Conservation (phyloP, 2,888 invertebrate species). For the Brachyptera putata region DNA sequence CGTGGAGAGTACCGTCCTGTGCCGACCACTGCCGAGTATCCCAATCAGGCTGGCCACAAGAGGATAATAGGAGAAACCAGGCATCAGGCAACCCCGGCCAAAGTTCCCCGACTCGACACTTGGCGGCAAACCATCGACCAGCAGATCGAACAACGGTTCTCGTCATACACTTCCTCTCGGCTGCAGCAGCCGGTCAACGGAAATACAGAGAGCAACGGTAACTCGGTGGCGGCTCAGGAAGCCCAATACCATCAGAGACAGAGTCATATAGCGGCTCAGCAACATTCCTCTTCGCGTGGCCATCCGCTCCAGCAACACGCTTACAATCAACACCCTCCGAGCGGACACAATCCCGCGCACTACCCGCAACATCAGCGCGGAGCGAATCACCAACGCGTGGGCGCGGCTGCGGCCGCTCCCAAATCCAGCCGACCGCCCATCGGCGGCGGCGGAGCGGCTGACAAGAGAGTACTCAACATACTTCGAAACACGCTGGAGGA, state of each 20-base stretch:
- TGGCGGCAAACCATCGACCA: slow-evolving; percentile 54
- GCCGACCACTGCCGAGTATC: neutral
- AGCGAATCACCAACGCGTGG: neutral
- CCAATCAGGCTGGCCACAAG: slow-evolving; percentile 11
- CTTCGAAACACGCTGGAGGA: slow-evolving; percentile 66
- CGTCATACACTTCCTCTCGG: slow-evolving; percentile 41
- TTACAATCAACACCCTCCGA: slow-evolving; percentile 26
- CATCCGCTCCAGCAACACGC: slow-evolving; percentile 16
- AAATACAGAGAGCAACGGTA: slow-evolving; percentile 19
- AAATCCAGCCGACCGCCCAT: slow-evolving; percentile 21
- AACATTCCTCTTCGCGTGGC: neutral
- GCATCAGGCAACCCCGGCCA: slow-evolving; percentile 36
- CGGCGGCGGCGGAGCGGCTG: slow-evolving; percentile 45
- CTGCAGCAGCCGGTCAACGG: slow-evolving; percentile 26
- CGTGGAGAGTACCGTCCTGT: neutral
- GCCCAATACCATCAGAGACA: slow-evolving; percentile 17
- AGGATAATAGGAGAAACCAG: slow-evolving; percentile 7
- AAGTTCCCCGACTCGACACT: slow-evolving; percentile 50
- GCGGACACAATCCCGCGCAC: slow-evolving; percentile 32
- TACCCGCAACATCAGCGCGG: slow-evolving; percentile 30
- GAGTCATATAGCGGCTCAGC: slow-evolving; percentile 1
- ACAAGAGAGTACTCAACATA: slow-evolving; percentile 66
- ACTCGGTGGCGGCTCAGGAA: neutral
- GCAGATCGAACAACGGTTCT: slow-evolving; percentile 53
- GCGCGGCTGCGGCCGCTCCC: slow-evolving; percentile 35